Base-by-base conservation (phyloP, 2,113 vertebrate genomes). In the Chionis minor region DNA sequence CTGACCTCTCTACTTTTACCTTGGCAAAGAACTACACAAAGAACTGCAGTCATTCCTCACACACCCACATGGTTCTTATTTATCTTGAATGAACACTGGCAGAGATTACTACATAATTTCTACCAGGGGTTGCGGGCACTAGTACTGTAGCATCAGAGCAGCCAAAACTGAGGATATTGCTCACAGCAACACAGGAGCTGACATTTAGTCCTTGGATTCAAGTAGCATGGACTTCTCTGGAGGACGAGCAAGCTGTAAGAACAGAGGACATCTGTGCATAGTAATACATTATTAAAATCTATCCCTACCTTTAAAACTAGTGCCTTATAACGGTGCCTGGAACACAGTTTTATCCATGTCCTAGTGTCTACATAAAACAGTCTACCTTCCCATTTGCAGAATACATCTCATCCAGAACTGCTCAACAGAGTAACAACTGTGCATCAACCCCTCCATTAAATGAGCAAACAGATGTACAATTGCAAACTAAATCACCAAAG, bases 41-140 rank as follows among this genome's bases (percentile, higher is more conserved):
- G 49, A 51, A 69, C 67, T 81, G 38, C 63, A 91, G 74, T 27
- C 49, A 72, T 87, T 87, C 85, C 85, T 83, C 35, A 7, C 72
- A 82, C 74, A 4, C 84, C 78, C 95, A 95, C 89, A 69, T 86
- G 86, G 78, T 91, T 96, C 90, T 92, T 92, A 89, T 91, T 97
- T 94, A 92, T 94, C 88, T 55, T 95, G 91, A 97, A 91, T 70
- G 87, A 97, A 94, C 32, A n/a, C 27, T 78, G n/a, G 23, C 54
- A 74, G 81, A 93, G 83, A 96, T 91, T 92, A 95, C 88, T 90
- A 73, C 32, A 15, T 95, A 92, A 95, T 93, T 95, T 82, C 70
- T 91, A 95, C 58, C 86, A 91, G 73, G 81, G 84, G 62, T 30
- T 95, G 70, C 1, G 26, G 91, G 78, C 58, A 87, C 70, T 70